Percentiles rank a stretch among this genome's conserved stretches.
Conservation (phyloP, 2,797 vertebrate genomes). For the Halcyon leucocephala region DNA sequence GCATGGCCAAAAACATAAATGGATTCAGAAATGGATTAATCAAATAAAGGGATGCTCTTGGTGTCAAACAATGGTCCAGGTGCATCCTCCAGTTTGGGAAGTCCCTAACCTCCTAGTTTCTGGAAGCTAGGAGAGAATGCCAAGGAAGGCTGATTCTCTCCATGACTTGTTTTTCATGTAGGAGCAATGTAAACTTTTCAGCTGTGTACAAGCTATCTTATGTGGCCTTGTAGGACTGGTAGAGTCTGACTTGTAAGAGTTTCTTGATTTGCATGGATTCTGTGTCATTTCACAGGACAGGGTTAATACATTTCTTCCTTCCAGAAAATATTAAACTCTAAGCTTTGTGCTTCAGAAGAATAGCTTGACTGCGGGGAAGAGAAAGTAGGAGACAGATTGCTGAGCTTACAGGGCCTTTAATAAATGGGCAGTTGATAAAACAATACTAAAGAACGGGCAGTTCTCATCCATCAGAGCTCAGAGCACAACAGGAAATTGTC, state of each 20-base stretch:
- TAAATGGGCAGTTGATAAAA: conserved; percentile 78
- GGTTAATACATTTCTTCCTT: conserved; percentile 1
- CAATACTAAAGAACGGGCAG: conserved; percentile 73
- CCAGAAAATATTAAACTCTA: conserved; percentile 10
- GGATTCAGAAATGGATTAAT: neutral
- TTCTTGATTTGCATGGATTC: neutral
- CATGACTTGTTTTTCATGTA: neutral
- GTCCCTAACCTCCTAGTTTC: neutral
- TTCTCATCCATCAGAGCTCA: conserved; percentile 74
- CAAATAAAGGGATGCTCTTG: neutral
- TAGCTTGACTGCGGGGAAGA: conserved; percentile 41
- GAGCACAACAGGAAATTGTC: conserved; percentile 76
- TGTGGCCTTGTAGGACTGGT: neutral
- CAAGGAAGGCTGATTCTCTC: neutral
- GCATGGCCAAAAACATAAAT: neutral
- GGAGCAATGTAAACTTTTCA: neutral
- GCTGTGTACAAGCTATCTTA: neutral
- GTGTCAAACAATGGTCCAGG: neutral
- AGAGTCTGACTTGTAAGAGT: neutral
- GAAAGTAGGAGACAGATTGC: conserved; percentile 47
- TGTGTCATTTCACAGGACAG: neutral
- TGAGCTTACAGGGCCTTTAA: conserved; percentile 68
- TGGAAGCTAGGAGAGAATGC: neutral
- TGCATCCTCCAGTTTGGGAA: conserved; percentile 28
- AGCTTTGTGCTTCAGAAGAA: conserved; percentile 70